Evolutionary conservation across 2,797 vertebrate genomes (phyloP), one percentile per base, ranked within the genome.

Genomic region (Cacajao melanocephalus): DNA sequence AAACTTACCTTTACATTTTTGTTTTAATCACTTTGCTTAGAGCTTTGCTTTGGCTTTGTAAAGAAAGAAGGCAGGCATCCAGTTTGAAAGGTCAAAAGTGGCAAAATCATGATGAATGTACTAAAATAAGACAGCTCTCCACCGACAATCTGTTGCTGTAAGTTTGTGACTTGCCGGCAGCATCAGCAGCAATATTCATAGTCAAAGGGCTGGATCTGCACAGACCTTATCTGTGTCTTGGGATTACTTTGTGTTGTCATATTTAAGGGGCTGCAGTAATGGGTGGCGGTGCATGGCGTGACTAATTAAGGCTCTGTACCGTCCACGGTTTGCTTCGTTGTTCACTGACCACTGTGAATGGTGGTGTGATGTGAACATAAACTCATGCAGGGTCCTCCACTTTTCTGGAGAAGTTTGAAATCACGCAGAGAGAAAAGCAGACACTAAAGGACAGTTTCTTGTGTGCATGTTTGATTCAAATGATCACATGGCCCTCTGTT

Each of bases 1-100:
- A 73, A 93, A 90, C 20, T 87, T 39, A 46, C 19, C 70, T 95
- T 90, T 48, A 61, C 94, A 36, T 72, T 72, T 72, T 72, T 72
- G n/a, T 39, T 20, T 72, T 10, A 39, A 57, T 83, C 55, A 36
- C 67, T 93, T 72, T 82, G 22, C 55, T 44, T 44, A 33, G 78
- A n/a, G 61, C 28, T 88, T 90, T 87, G 90, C 12, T 61, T 55
- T 89, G 84, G 48, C 9, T 52, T 83, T 88, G 44, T 87, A 41
- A 90, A 75, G 84, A 73, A 33, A 5, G 67, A 81, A 78, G 91
- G 48, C 30, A 55, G 72, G 55, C 20, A 6, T 83, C 22, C 14
- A 67, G 48, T 76, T 72, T 28, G 28, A 46, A 93, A 55, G 61
- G 55, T 94, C 67, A 55, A 44, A 55, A n/a, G 26, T 88, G 82